Evolutionary conservation across 2,888 invertebrate species (phyloP), one percentile per base, ranked within the genome.

Genomic region (Acanthosoma haemorrhoidale): DNA sequence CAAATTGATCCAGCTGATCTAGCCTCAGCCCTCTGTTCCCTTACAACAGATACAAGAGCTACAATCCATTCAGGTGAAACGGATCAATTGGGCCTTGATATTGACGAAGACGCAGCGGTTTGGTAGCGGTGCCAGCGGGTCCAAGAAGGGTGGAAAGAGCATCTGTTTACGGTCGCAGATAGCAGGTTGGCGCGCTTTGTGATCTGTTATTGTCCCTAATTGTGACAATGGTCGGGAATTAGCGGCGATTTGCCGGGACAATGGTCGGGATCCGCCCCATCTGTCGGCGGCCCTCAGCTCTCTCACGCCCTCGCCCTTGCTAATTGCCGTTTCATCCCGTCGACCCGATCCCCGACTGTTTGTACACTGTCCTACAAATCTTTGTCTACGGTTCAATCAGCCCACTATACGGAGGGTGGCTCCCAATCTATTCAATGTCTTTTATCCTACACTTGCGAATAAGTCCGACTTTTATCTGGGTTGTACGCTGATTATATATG

Each of bases 151-250:
- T 13, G 21, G 13, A 25, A 25, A 51, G 21, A 51, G 51, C 51
- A 51, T 51, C 51, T 51, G 51, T 51, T 51, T 25, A 51, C 25
- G 51, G n/a, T n/a, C n/a, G n/a, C n/a, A n/a, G n/a, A n/a, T n/a
- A 51, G 25, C 51, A 51, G 51, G 51, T 51, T 51, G 51, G 25
- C 25, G 51, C 21, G 13, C 51, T 51, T 51, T 51, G 59, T 21
- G 34, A 32, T 61, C 21, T 61, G 36, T 61, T 61, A 61, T 61
- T 61, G 61, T 61, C 36, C 61, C 34, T 61, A 61, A 61, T 61
- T 61, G 61, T 61, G 61, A 61, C 61, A 61, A 61, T 61, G 36
- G 61, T 18, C 3, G 34, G n/a, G 34, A 61, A 61, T 61, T 61
- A 61, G 61, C 61, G 36, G 61, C 36, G 61, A 61, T 61, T 61